Conservation (phyloP, 2,797 vertebrate species). For the Pipistrellus pipistrellus region DNA sequence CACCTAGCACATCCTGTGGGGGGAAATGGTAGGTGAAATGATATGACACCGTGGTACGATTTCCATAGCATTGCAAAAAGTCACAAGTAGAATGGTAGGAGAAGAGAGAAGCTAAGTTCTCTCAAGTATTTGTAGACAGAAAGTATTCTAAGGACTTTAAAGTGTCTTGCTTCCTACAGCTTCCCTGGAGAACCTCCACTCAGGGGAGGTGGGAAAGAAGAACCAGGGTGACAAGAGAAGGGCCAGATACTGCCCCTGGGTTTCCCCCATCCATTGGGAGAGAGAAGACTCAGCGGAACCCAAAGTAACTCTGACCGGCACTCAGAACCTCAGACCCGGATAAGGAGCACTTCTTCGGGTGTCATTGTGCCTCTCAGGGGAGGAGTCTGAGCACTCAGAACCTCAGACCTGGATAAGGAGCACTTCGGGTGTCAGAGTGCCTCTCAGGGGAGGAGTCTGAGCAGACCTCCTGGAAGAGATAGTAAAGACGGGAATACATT, state of each 20-base stretch:
- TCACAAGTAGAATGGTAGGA: slow-evolving; percentile 5
- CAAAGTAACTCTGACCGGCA: neutral
- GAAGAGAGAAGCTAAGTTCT: neutral
- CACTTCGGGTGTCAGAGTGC: neutral
- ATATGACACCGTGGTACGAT: neutral
- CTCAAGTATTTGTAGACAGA: neutral
- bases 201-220: neutral
- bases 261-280: neutral
- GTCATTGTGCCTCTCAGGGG: neutral
- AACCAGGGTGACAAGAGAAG: neutral
- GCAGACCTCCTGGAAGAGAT: slow-evolving; percentile 28
- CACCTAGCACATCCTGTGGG: slow-evolving; percentile 90
- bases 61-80: slow-evolving; percentile 22
- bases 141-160: neutral
- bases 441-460: neutral
- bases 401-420: neutral
- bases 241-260: neutral
- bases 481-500: neutral
- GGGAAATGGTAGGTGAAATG: slow-evolving; percentile 59
- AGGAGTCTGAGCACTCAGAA: neutral
- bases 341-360: neutral
- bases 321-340: neutral
- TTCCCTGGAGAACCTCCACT: neutral
- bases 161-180: neutral
- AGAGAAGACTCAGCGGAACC: neutral